Percentiles rank a stretch among this genome's conserved stretches.
Evolutionary conservation across 2,888 invertebrate genomes (phyloP).

Genomic region (Drosophila limbata): DNA sequence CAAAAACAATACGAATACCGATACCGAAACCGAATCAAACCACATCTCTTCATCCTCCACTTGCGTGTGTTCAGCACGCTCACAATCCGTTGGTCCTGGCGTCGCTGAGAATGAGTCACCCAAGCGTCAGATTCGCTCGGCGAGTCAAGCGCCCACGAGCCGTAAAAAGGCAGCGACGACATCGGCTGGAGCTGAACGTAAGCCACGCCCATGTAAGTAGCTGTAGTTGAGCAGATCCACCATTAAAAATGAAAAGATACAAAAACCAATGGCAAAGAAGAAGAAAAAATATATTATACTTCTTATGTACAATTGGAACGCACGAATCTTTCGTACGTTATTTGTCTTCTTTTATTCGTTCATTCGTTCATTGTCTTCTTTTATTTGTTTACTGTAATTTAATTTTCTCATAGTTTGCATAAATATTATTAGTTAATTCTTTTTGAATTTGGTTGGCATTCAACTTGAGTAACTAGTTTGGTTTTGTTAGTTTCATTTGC

Average conservation of each 20-base stretch:
- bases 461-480: constrained; percentile 22
- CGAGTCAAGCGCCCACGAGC: constrained; percentile 85
- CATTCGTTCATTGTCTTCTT: constrained; percentile 46
- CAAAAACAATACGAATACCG: constrained; percentile 22
- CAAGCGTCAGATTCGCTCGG: constrained; percentile 89
- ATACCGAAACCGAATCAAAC: constrained; percentile 40
- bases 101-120: constrained; percentile 90
- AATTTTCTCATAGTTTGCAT: constrained; percentile 66
- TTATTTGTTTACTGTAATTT: constrained; percentile 35
- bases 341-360: constrained; percentile 37
- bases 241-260: constrained; percentile 28
- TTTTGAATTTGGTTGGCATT: constrained; percentile 37
- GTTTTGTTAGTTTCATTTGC: constrained; percentile 55
- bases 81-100: constrained; percentile 90
- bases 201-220: constrained; percentile 90
- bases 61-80: constrained; percentile 86
- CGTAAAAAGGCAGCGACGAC: constrained; percentile 87
- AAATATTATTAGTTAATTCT: constrained; percentile 35
- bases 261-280: constrained; percentile 14
- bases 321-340: constrained; percentile 39
- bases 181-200: constrained; percentile 86
- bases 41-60: constrained; percentile 51
- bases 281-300: constrained; percentile 13
- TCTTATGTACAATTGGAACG: constrained; percentile 25
- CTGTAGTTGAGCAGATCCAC: constrained; percentile 57